A percentile compares a stretch with the other conserved stretches of the same genome.
Evolutionary conservation across 2,888 invertebrate species (phyloP).

Genomic region (Clanis bilineata): DNA sequence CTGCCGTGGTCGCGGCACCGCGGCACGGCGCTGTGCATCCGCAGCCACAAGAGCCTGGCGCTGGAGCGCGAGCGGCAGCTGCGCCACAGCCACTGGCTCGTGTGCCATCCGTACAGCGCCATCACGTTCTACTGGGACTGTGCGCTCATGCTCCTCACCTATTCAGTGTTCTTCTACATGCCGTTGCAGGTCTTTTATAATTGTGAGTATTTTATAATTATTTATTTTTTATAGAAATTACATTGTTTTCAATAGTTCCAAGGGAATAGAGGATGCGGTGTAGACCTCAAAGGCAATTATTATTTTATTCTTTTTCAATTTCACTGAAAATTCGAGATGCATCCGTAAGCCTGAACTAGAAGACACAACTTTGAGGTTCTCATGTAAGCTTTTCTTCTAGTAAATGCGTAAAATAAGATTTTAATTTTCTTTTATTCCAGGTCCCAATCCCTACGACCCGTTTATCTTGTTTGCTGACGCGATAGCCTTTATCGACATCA

Average conservation of each 20-base stretch:
- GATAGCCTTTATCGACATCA: slow-evolving; percentile 47
- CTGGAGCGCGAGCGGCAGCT: slow-evolving; percentile 47
- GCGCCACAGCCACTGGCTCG: slow-evolving; percentile 29
- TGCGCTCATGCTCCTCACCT: slow-evolving; percentile 33
- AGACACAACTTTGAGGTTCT: too few species aligned
- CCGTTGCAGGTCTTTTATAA: slow-evolving; percentile 53
- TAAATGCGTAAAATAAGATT: neutral
- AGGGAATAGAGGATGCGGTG: too few species aligned
- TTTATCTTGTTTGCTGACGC: slow-evolving; percentile 49
- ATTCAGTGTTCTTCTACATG: slow-evolving; percentile 43
- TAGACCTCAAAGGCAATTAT: too few species aligned
- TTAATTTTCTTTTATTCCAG: slow-evolving; percentile 33
- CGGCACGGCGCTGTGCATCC: slow-evolving; percentile 41
- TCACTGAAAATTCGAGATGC: too few species aligned
- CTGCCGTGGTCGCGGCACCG: slow-evolving; percentile 50
- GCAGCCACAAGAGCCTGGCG: slow-evolving; percentile 46
- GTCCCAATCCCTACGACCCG: slow-evolving; percentile 42
- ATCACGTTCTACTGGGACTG: slow-evolving; percentile 50
- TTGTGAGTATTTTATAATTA: slow-evolving; percentile 41
- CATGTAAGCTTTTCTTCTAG: too few species aligned
- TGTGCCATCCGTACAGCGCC: slow-evolving; percentile 64
- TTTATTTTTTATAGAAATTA: too few species aligned
- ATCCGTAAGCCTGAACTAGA: too few species aligned
- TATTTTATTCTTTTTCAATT: too few species aligned
- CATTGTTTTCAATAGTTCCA: too few species aligned